Evolutionary conservation across 1,140 invertebrate genomes (phyloP).

Genomic region (Pogonognathellus flavescens): DNA sequence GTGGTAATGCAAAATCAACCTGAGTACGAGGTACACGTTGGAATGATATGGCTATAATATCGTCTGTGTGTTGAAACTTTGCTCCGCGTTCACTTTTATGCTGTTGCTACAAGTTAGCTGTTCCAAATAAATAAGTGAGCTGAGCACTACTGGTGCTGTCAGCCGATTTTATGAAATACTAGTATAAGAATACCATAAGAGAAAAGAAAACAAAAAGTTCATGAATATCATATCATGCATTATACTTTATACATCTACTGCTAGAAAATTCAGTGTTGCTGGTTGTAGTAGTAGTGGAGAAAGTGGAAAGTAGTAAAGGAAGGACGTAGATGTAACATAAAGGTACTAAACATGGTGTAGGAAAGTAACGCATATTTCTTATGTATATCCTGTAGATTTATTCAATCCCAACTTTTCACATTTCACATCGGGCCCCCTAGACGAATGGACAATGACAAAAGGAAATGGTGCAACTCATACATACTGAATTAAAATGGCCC

Average conservation of each 20-base stretch:
- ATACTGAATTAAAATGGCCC: conserved; percentile 54
- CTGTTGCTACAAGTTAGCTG: neutral
- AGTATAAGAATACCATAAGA: neutral
- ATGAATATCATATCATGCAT: neutral
- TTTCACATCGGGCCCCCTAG: conserved; percentile 36
- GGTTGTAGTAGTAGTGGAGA: neutral
- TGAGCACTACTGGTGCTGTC: neutral
- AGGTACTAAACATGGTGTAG: too few species aligned
- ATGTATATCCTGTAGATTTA: conserved; percentile 30
- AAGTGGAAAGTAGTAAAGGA: neutral
- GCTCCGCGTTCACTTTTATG: too few species aligned
- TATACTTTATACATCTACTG: too few species aligned
- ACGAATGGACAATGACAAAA: conserved; percentile 50
- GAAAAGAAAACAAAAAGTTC: conserved; percentile 9
- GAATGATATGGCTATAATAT: too few species aligned
- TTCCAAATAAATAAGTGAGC: neutral
- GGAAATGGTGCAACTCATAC: conserved; percentile 50
- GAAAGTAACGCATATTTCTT: neutral
- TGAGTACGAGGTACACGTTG: too few species aligned
- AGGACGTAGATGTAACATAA: neutral
- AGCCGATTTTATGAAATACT: conserved; percentile 26
- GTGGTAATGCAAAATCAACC: too few species aligned
- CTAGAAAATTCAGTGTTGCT: too few species aligned
- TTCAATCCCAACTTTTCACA: conserved; percentile 50
- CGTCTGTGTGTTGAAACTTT: too few species aligned